These are phyloP conservation scores for Notechis scutatus DNA, from an alignment of 2,113 vertebrate genomes.

Conservation along the genomic window DNA sequence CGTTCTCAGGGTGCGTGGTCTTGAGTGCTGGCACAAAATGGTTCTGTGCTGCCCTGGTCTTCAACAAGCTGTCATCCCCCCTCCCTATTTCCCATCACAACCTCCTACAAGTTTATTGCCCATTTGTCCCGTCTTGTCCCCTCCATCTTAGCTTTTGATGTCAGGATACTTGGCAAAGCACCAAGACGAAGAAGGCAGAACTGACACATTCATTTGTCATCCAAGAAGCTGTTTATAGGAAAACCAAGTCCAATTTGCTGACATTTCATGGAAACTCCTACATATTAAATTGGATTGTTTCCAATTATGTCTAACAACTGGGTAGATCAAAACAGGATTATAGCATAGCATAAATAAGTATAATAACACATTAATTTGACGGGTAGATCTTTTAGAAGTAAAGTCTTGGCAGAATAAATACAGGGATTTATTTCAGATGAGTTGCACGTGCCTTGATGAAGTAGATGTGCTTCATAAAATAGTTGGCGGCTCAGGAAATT, in stretches of 20 bases:
- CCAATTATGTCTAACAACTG: background rate
- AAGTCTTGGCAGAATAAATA: background rate
- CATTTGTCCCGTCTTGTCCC: too few relatives aligned
- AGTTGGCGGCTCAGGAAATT: background rate
- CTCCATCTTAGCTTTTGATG: too few relatives aligned
- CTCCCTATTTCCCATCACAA: too few relatives aligned
- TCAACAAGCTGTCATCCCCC: too few relatives aligned
- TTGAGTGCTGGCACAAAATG: too few relatives aligned
- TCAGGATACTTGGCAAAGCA: too few relatives aligned
- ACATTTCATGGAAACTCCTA: background rate
- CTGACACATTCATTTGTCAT: too few relatives aligned
- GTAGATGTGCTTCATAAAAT: background rate
- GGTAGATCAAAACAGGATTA: background rate
- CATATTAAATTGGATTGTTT: background rate
- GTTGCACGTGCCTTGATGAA: background rate
- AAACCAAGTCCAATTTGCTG: background rate
- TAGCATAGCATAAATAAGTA: background rate
- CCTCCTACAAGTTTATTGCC: too few relatives aligned
- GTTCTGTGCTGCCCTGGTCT: too few relatives aligned
- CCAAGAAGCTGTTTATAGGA: too few relatives aligned
- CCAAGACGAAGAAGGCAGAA: too few relatives aligned
- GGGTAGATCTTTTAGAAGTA: background rate
- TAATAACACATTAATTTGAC: background rate
- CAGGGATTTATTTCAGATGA: background rate
- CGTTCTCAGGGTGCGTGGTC: too few relatives aligned